A percentile compares a stretch with the other conserved stretches of the same genome.
phyloP scores from a whole-genome alignment of 2,888 invertebrate species.

The Griposia aprilina region DNA sequence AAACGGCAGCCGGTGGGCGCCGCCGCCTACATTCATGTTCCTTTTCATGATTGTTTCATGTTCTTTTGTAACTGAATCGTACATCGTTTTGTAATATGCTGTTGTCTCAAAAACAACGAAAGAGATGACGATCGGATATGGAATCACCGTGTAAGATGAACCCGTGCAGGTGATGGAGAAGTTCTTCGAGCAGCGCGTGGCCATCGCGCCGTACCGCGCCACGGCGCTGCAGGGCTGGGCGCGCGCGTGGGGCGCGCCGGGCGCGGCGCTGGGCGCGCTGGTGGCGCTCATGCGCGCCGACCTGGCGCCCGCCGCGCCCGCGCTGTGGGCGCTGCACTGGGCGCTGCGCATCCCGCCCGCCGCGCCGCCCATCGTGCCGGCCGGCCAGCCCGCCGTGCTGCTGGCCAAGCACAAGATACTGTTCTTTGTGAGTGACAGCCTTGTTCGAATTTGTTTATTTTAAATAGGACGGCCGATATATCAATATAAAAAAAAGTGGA shows the following conservation, averaged over 20 bases:
- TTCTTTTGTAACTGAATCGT: neutral
- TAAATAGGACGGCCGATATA: too few species aligned
- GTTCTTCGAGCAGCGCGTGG: constrained; percentile 97
- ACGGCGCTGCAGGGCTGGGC: constrained; percentile 97
- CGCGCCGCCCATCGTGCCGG: constrained; percentile 96
- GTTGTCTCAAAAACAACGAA: neutral
- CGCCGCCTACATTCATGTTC: neutral
- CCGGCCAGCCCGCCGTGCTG: constrained; percentile 96
- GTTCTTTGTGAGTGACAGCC: constrained; percentile 94
- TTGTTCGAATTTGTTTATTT: neutral
- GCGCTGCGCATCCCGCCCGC: constrained; percentile 98
- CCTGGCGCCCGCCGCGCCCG: constrained; percentile 89
- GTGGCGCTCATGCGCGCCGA: constrained; percentile 95
- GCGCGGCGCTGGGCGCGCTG: constrained; percentile 97
- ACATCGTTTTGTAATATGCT: neutral
- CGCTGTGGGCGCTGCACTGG: constrained; percentile 97
- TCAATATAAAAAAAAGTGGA: neutral
- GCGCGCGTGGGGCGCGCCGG: constrained; percentile 95
- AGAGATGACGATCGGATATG: neutral
- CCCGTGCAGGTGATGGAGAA: constrained; percentile 94
- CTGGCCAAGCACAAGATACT: constrained; percentile 96
- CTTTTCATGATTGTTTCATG: too few species aligned
- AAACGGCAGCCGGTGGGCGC: neutral
- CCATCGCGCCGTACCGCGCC: constrained; percentile 97
- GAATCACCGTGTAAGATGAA: neutral